Conservation (phyloP, 1,140 invertebrate genomes). For the Drosophila mayri region DNA sequence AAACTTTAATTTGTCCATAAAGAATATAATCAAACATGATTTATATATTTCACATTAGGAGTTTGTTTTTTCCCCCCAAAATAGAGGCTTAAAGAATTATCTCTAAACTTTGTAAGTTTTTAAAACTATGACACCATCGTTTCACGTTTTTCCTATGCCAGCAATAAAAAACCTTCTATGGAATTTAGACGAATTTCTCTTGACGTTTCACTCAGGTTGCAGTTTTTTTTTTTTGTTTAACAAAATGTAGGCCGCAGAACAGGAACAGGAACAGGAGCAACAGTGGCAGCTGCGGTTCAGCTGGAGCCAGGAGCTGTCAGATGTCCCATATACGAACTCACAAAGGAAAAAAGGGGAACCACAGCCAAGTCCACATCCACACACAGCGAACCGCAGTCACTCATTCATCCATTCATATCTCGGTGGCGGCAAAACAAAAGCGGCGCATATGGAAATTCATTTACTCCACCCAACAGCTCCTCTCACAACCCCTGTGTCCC, state of each 20-base stretch:
- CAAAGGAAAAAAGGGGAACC: constrained; percentile 19
- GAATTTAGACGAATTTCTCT: constrained; percentile 1
- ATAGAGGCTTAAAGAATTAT: background rate
- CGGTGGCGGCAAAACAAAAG: constrained; percentile 59
- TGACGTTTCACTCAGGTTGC: background rate
- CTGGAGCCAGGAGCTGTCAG: constrained; percentile 9
- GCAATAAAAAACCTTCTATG: background rate
- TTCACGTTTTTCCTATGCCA: background rate
- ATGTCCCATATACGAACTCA: constrained; percentile 17
- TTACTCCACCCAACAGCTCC: constrained; percentile 39
- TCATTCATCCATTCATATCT: constrained; percentile 66
- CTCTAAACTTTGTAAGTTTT: background rate
- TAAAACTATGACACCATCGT: background rate
- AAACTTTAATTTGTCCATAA: too few relatives aligned
- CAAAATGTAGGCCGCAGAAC: constrained; percentile 21
- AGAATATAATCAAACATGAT: too few relatives aligned
- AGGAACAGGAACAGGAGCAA: constrained; percentile 12
- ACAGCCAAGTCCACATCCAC: constrained; percentile 3
- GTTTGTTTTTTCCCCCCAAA: too few relatives aligned
- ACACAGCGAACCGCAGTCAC: constrained; percentile 19
- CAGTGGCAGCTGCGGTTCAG: constrained; percentile 7
- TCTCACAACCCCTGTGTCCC: background rate
- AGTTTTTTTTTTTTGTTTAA: background rate
- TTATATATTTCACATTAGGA: background rate
- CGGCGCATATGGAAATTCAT: constrained; percentile 74